phyloP scores from a whole-genome alignment of 2,113 vertebrate genomes.

The Pangasianodon hypophthalmus region DNA sequence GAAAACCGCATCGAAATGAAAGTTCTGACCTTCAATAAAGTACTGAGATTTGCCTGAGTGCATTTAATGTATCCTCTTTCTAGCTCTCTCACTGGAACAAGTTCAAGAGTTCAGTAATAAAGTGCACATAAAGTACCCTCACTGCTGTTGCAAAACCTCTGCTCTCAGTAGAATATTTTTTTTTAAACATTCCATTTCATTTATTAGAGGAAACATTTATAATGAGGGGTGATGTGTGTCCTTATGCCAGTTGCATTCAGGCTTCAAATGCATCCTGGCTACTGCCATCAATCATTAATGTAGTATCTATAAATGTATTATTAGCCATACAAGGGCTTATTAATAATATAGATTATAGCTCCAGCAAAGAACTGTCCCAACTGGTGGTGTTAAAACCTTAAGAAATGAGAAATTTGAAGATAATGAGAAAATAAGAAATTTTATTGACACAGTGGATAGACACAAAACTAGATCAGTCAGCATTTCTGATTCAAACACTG shows the following conservation, averaged over 20 bases:
- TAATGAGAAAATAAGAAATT: too few relatives aligned
- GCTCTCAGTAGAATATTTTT: background rate
- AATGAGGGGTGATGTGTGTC: background rate
- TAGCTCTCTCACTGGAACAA: background rate
- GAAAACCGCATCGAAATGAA: background rate
- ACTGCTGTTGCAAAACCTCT: background rate
- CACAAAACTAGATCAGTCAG: background rate
- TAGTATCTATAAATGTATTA: conserved; percentile 47
- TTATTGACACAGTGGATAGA: background rate
- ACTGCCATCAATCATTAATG: conserved; percentile 42
- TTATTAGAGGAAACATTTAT: background rate
- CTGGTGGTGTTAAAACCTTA: background rate
- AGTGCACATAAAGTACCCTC: background rate
- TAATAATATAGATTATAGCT: conserved; percentile 43
- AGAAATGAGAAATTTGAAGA: too few relatives aligned
- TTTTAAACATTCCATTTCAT: background rate
- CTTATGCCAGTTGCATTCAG: background rate
- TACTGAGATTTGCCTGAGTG: conserved; percentile 41
- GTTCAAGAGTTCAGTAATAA: conserved; percentile 2
- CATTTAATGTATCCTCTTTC: conserved; percentile 33
- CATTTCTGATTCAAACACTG: background rate
- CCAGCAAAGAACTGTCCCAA: conserved; percentile 3
- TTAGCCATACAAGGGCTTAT: conserved; percentile 42
- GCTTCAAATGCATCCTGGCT: conserved; percentile 7
- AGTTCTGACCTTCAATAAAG: conserved; percentile 44